A percentile compares a stretch with the other conserved stretches of the same genome.
These are phyloP conservation scores for Troilus luridus DNA, from an alignment of 2,888 invertebrate genomes.

Conservation along the genomic window DNA sequence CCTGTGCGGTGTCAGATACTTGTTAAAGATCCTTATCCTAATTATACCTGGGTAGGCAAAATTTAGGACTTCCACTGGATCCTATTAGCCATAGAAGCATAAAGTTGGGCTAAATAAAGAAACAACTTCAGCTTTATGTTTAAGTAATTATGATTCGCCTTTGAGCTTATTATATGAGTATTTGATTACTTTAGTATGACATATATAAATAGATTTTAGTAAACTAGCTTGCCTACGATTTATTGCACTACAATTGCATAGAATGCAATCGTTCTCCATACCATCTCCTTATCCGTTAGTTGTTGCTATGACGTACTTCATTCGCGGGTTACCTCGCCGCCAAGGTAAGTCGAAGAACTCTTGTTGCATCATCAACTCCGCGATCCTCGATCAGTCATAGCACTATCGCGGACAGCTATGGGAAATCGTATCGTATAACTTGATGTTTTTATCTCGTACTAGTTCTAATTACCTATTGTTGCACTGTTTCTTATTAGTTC, in stretches of 20 bases:
- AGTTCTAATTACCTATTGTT: neutral
- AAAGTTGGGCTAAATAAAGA: too few relatives aligned
- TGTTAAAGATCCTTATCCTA: too few relatives aligned
- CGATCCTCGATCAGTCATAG: neutral
- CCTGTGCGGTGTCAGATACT: too few relatives aligned
- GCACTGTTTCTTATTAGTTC: neutral
- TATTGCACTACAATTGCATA: neutral
- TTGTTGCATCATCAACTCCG: neutral
- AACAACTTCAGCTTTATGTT: too few relatives aligned
- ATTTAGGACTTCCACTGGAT: too few relatives aligned
- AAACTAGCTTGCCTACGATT: neutral
- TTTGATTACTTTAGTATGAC: too few relatives aligned
- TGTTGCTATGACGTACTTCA: neutral
- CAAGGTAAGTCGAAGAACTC: conserved; percentile 23
- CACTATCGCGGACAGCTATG: neutral
- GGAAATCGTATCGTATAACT: conserved; percentile 2
- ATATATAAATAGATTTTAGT: neutral
- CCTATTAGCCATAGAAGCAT: too few relatives aligned
- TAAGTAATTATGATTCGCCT: too few relatives aligned
- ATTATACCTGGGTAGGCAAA: too few relatives aligned
- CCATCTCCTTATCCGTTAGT: neutral
- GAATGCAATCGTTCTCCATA: neutral
- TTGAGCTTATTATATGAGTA: too few relatives aligned
- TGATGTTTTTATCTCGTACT: neutral
- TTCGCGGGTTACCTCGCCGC: neutral